These are phyloP conservation scores for Cinclus mexicanus DNA, from an alignment of 2,113 vertebrate species.

Conservation along the genomic window DNA sequence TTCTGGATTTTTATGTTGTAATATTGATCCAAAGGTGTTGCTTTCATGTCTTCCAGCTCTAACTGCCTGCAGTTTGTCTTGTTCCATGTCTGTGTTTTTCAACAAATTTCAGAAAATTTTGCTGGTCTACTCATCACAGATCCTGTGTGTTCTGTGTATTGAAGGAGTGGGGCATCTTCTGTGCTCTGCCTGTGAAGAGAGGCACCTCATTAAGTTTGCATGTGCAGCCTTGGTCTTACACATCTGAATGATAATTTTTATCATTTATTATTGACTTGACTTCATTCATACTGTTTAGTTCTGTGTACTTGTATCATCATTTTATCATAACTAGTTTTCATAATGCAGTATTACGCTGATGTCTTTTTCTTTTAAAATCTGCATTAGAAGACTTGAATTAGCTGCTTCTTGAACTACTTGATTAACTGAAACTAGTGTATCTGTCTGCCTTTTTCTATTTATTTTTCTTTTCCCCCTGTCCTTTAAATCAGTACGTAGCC, in stretches of 20 bases:
- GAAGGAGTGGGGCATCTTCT: neutral
- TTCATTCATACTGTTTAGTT: neutral
- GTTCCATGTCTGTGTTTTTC: neutral
- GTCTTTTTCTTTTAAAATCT: neutral
- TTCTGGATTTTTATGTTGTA: neutral
- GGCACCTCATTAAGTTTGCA: neutral
- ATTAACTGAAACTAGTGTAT: neutral
- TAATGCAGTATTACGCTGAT: neutral
- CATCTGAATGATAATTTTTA: neutral
- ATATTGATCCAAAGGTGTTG: neutral
- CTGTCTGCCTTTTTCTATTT: neutral
- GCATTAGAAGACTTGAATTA: neutral
- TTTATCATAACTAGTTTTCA: neutral
- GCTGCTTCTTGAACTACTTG: neutral
- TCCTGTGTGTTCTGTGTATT: neutral
- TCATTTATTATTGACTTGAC: neutral
- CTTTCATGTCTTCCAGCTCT: neutral
- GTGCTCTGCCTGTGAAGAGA: neutral
- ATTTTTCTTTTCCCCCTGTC: neutral
- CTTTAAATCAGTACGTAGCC: neutral
- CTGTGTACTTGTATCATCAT: neutral
- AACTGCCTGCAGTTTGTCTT: neutral
- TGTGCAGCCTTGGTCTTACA: neutral
- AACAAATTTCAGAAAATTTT: neutral
- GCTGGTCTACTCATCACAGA: neutral